A percentile compares a stretch with the other conserved stretches of the same genome.
phyloP scores from a whole-genome alignment of 2,797 vertebrate genomes.

The Choloepus didactylus region DNA sequence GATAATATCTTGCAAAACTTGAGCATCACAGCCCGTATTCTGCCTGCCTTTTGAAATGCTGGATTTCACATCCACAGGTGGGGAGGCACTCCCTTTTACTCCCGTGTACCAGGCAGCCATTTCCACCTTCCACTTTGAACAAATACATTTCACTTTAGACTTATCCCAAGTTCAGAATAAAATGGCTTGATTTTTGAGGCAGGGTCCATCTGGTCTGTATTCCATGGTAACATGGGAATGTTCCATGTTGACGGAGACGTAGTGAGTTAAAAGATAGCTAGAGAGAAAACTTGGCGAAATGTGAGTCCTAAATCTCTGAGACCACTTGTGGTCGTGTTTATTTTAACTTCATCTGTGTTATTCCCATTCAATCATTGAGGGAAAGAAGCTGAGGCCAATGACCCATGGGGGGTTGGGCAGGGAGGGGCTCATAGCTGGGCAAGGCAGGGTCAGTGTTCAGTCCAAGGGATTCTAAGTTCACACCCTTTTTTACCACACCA shows the following conservation, averaged over 20 bases:
- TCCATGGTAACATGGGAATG: not conserved
- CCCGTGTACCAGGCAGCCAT: rapidly evolving
- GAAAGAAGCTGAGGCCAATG: not conserved
- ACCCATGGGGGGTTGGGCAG: too few species aligned
- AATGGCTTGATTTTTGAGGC: not conserved
- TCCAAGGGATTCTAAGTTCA: not conserved
- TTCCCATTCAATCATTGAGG: not conserved
- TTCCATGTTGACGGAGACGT: not conserved
- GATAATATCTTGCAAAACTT: too few species aligned
- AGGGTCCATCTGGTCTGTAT: not conserved
- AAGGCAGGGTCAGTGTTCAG: not conserved
- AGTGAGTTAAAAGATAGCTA: too few species aligned
- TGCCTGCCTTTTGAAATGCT: not conserved
- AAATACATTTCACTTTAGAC: not conserved
- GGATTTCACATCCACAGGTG: rapidly evolving
- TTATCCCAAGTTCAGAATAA: not conserved
- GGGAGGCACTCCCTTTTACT: not conserved
- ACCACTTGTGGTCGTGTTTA: too few species aligned
- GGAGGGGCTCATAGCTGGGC: too few species aligned
- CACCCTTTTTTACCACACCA: too few species aligned
- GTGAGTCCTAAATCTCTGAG: not conserved
- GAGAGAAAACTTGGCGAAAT: not conserved
- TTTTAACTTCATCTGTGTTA: not conserved
- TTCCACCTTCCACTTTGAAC: not conserved
- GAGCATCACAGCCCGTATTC: not conserved